Percentiles rank a stretch among this genome's conserved stretches.
These are phyloP conservation scores for Pantala flavescens DNA, from an alignment of 1,140 invertebrate genomes.

Conservation along the genomic window DNA sequence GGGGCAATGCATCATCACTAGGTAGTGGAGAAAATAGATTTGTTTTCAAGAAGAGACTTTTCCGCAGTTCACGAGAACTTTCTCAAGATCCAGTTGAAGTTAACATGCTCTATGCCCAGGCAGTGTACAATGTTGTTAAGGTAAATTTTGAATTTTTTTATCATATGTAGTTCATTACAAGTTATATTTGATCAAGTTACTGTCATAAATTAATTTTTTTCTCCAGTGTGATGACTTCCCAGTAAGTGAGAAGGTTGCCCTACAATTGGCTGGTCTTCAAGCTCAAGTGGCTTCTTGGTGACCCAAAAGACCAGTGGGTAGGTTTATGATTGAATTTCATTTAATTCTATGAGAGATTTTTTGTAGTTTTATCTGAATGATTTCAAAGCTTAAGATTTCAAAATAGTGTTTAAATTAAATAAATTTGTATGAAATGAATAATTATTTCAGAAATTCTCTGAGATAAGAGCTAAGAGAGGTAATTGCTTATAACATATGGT, in stretches of 20 bases:
- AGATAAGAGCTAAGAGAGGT: too few relatives aligned
- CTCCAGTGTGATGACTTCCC: conserved; percentile 84
- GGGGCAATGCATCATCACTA: conserved; percentile 41
- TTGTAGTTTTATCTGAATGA: too few relatives aligned
- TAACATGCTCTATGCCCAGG: conserved; percentile 88
- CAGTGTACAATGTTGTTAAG: conserved; percentile 88
- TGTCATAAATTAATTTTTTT: too few relatives aligned
- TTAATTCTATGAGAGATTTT: neutral
- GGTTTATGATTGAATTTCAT: conserved; percentile 21
- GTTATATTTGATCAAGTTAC: too few relatives aligned
- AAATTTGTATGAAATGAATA: too few relatives aligned
- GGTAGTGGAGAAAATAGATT: conserved; percentile 83
- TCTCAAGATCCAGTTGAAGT: conserved; percentile 95
- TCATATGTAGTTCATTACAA: neutral
- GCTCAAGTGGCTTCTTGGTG: conserved; percentile 85
- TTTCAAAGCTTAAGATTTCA: too few relatives aligned
- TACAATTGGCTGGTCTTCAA: conserved; percentile 86
- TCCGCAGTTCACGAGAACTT: conserved; percentile 75
- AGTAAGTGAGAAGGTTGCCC: conserved; percentile 85
- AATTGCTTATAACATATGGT: too few relatives aligned
- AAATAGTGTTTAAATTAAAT: too few relatives aligned
- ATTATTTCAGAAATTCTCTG: too few relatives aligned
- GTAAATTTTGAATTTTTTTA: conserved; percentile 39
- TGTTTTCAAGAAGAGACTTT: conserved; percentile 84
- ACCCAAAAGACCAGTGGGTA: conserved; percentile 74